Conservation (phyloP, 2,797 vertebrate genomes). For the Percopsis omiscomaycus region DNA sequence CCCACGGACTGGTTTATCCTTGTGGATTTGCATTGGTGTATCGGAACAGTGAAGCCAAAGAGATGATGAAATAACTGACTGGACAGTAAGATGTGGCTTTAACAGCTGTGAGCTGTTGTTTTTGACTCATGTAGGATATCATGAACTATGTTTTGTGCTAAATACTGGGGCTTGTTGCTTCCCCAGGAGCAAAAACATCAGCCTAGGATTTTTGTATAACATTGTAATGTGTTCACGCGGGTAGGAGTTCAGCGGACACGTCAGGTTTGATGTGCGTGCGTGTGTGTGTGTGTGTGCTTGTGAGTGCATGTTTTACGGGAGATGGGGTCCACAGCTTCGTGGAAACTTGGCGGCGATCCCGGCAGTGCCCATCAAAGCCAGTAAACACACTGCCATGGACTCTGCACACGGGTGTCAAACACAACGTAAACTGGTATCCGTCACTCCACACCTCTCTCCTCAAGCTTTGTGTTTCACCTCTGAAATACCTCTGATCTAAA, state of each 20-base stretch:
- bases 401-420: constrained; percentile 62
- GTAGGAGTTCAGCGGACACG: neutral
- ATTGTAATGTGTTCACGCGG: neutral
- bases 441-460: constrained; percentile 20
- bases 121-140: constrained; percentile 18
- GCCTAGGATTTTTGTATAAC: too few species aligned
- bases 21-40: constrained; percentile 19
- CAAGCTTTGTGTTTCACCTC: constrained; percentile 15
- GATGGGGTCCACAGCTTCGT: constrained; percentile 49
- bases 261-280: constrained; percentile 9
- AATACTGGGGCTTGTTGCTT: constrained; percentile 12
- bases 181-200: neutral
- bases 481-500: constrained; percentile 1
- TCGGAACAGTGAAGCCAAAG: constrained; percentile 24
- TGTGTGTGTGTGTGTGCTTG: constrained; percentile 19
- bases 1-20: constrained; percentile 13
- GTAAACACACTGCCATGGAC: constrained; percentile 63
- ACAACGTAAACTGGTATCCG: constrained; percentile 64
- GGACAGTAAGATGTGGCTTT: constrained; percentile 11
- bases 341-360: constrained; percentile 68
- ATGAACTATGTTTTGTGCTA: neutral
- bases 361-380: constrained; percentile 58
- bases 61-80: constrained; percentile 13
- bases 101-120: constrained; percentile 20
- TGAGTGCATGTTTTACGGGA: constrained; percentile 19